Evolutionary conservation across 2,888 invertebrate species (phyloP), one percentile per base, ranked within the genome.

Genomic region (Herminia tarsipennalis): DNA sequence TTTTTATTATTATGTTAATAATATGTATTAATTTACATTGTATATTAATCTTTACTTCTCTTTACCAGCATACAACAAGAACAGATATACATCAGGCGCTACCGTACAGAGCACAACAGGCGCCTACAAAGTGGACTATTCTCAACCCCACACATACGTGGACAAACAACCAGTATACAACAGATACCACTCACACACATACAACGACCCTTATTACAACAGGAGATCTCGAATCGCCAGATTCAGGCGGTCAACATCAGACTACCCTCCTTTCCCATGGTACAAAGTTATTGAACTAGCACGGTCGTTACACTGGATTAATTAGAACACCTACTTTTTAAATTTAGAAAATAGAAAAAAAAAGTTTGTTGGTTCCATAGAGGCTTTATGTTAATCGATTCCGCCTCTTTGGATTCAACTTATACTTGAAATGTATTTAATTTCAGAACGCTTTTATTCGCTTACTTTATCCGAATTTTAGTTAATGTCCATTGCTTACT

Each of bases 201-300:
- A 87, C 63, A 59, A 76, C 17, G 82, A 83, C 27, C 74, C 85
- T 28, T 91, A 83, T 66, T 92, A 90, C 74, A 92, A 91, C 71
- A 75, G 92, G 52, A 78, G 91, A 70, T 87, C 90, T 25, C 72
- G 92, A 62, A 77, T 83, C 25, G 73, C 85, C 5, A 75, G 92
- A 52, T 62, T 83, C 56, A 77, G 83, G 54, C 83, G 90, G 67
- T 78, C 86, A 56, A 76, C 88, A 1, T 76, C 84, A 55, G 83
- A 88, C 56, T 84, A 92, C 74, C 94, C 95, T 10, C 93, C 94
- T 10, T 96, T 96, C 78, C 96, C 96, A 40, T 96, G 96, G 96
- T 93, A 95, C 80, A 94, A 95, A 87, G 95, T 95, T 48, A 92
- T 93, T 71, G 94, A 95, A 79, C 88, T 96, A 71, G 93, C 94